These are phyloP conservation scores for Sclerurus mexicanus DNA, from an alignment of 2,113 vertebrate species.

Conservation along the genomic window DNA sequence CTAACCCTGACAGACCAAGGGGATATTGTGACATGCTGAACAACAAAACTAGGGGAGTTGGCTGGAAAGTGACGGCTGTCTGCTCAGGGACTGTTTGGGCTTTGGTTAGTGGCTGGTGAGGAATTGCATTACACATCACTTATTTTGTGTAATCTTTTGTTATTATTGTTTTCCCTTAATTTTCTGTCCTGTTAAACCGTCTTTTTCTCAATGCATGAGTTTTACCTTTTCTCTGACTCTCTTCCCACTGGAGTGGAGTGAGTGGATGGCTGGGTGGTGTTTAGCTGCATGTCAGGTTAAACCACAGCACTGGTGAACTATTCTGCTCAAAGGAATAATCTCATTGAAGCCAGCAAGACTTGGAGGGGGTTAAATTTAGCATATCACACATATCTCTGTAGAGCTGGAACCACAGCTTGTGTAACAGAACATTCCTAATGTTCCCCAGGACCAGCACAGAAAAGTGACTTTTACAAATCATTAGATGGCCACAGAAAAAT, in stretches of 20 bases:
- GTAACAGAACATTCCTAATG: not conserved
- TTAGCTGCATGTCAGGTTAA: not conserved
- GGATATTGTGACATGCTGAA: not conserved
- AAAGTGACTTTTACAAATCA: not conserved
- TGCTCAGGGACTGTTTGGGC: not conserved
- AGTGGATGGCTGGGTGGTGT: not conserved
- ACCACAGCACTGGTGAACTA: not conserved
- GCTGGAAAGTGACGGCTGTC: not conserved
- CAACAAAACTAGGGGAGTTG: not conserved
- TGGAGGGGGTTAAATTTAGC: slow-evolving; percentile 18
- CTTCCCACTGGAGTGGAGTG: not conserved
- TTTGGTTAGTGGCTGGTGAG: not conserved
- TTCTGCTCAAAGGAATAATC: slow-evolving; percentile 9
- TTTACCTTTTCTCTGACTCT: not conserved
- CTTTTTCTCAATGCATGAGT: not conserved
- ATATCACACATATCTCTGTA: not conserved
- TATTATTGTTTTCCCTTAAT: not conserved
- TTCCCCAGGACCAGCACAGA: not conserved
- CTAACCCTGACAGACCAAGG: not conserved
- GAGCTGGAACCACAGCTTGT: not conserved
- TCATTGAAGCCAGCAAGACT: not conserved
- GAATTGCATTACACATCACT: not conserved
- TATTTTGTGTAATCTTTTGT: not conserved
- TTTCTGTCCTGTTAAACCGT: not conserved
- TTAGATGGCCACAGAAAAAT: slow-evolving; percentile 39